Evolutionary conservation across 2,113 vertebrate species (phyloP).

Genomic region (Glareola pratincola): DNA sequence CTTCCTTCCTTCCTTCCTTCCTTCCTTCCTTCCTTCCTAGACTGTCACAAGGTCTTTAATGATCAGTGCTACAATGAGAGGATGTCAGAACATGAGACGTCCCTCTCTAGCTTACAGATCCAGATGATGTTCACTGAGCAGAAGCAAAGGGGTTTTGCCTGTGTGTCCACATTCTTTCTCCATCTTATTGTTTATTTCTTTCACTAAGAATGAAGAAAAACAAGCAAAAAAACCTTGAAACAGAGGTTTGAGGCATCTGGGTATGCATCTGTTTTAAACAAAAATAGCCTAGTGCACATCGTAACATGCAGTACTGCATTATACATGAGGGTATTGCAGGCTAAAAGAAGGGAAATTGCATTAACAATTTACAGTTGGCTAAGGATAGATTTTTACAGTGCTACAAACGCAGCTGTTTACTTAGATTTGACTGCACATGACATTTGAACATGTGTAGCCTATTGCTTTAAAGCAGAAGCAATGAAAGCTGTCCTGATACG

Average conservation of each 20-base stretch:
- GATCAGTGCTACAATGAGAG: neutral
- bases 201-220: neutral
- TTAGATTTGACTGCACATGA: constrained; percentile 34
- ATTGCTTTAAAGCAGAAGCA: constrained; percentile 16
- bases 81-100: neutral
- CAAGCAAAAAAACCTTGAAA: neutral
- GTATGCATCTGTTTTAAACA: constrained; percentile 54
- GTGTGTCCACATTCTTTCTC: neutral
- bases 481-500: neutral
- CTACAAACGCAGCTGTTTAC: constrained; percentile 36
- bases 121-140: neutral
- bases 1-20: no score
- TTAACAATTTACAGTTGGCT: constrained; percentile 51
- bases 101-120: neutral
- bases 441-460: constrained; percentile 34
- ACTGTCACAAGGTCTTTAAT: neutral
- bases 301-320: constrained; percentile 54
- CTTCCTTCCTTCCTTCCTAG: no score
- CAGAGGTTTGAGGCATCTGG: constrained; percentile 61
- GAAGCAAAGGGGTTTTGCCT: neutral
- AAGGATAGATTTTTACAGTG: constrained; percentile 14
- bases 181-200: neutral
- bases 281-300: constrained; percentile 50
- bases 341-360: constrained; percentile 46
- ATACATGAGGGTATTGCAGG: constrained; percentile 51